phyloP scores from a whole-genome alignment of 1,140 invertebrate species.

The Cyclargus thomasi region DNA sequence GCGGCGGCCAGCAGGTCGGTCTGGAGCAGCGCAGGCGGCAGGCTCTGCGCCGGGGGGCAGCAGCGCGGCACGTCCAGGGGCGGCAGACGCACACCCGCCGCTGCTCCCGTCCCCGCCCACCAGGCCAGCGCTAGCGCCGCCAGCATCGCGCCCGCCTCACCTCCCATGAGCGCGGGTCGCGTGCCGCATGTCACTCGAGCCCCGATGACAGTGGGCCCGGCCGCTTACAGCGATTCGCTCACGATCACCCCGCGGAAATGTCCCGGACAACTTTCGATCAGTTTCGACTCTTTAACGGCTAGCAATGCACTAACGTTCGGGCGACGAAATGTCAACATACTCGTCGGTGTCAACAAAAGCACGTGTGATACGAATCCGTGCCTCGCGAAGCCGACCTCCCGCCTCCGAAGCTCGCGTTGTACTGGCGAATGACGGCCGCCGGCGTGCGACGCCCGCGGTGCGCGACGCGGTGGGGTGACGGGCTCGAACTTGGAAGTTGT shows the following conservation, averaged over 20 bases:
- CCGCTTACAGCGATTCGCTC: background rate
- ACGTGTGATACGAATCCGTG: background rate
- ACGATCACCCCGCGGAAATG: background rate
- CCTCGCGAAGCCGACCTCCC: background rate
- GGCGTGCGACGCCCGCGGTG: background rate
- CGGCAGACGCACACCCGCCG: conserved; percentile 42
- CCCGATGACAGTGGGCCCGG: too few species aligned
- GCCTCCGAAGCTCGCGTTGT: background rate
- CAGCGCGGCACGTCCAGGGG: conserved; percentile 72
- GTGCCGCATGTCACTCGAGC: background rate
- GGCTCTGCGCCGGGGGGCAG: conserved; percentile 38
- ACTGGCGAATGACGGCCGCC: background rate
- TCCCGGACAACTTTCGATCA: background rate
- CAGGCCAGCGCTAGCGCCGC: conserved; percentile 30
- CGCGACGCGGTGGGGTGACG: background rate
- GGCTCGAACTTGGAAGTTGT: conserved; percentile 18
- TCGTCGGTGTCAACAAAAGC: conserved; percentile 18
- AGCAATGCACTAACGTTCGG: background rate
- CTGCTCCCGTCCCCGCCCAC: conserved; percentile 38
- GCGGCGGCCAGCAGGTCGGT: conserved; percentile 35
- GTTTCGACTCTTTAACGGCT: background rate
- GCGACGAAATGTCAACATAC: background rate
- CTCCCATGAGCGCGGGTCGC: conserved; percentile 24
- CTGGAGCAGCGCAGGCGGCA: conserved; percentile 71
- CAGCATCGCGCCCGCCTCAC: conserved; percentile 27